Percentiles rank a stretch among this genome's conserved stretches.
These are phyloP conservation scores for Anthophora plumipes DNA, from an alignment of 2,888 invertebrate species.

Conservation along the genomic window DNA sequence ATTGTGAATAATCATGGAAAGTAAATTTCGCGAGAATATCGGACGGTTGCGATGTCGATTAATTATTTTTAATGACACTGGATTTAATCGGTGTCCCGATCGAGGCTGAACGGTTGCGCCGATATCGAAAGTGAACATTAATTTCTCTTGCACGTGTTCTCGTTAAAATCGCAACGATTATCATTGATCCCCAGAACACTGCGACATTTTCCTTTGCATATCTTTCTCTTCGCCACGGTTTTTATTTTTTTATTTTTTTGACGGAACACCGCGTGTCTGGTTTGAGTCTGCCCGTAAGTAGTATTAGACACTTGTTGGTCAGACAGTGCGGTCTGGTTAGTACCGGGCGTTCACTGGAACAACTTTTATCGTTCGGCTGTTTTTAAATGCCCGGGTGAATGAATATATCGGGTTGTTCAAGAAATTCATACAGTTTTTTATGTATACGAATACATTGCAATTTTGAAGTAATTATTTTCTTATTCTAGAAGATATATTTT, in stretches of 20 bases:
- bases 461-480: too few relatives aligned
- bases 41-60: not conserved
- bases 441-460: too few relatives aligned
- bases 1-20: not conserved
- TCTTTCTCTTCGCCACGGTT: not conserved
- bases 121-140: constrained; percentile 36
- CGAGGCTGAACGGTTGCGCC: constrained; percentile 3
- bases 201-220: not conserved
- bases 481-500: too few relatives aligned
- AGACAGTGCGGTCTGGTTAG: constrained; percentile 18
- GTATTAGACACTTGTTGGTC: constrained; percentile 56
- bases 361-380: not conserved
- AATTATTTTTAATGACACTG: constrained; percentile 37
- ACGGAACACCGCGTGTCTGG: not conserved
- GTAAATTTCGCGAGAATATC: not conserved
- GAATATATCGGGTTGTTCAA: too few relatives aligned
- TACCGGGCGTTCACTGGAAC: not conserved
- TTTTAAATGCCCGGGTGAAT: not conserved
- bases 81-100: not conserved
- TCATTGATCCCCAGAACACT: not conserved
- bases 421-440: too few relatives aligned
- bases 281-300: constrained; percentile 30
- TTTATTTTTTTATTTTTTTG: not conserved
- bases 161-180: constrained; percentile 3
- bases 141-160: not conserved